A percentile compares a stretch with the other conserved stretches of the same genome.
These are phyloP conservation scores for Baryphthengus martii DNA, from an alignment of 2,113 vertebrate species.

Conservation along the genomic window DNA sequence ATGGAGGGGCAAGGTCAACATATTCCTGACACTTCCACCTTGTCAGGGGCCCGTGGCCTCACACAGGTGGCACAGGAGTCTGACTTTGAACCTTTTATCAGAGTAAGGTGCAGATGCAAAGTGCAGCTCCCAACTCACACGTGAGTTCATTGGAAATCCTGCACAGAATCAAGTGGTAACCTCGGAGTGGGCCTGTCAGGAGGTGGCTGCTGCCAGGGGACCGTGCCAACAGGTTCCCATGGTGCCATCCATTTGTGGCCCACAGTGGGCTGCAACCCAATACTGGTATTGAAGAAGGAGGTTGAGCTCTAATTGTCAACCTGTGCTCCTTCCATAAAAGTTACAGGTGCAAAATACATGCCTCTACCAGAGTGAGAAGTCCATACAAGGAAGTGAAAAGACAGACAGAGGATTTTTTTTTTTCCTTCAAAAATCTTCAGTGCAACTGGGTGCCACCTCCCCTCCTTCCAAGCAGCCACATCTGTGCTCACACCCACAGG, in stretches of 20 bases:
- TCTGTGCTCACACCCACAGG: background rate
- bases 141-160: background rate
- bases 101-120: too few relatives aligned
- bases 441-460: background rate
- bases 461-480: background rate
- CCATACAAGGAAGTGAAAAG: background rate
- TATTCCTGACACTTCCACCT: rapidly evolving
- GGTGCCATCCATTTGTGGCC: background rate
- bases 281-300: background rate
- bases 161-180: rapidly evolving
- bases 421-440: rapidly evolving
- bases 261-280: rapidly evolving
- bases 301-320: background rate
- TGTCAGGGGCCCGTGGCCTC: rapidly evolving
- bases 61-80: rapidly evolving
- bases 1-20: background rate
- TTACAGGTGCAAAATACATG: background rate
- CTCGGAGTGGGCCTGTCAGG: background rate
- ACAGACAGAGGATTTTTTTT: rapidly evolving
- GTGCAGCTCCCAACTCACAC: background rate
- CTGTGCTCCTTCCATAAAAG: background rate
- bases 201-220: background rate
- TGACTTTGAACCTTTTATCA: too few relatives aligned
- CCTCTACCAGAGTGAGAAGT: background rate
- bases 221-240: background rate